A percentile compares a stretch with the other conserved stretches of the same genome.
phyloP scores from a whole-genome alignment of 2,888 invertebrate genomes.

The Sicus ferrugineus region DNA sequence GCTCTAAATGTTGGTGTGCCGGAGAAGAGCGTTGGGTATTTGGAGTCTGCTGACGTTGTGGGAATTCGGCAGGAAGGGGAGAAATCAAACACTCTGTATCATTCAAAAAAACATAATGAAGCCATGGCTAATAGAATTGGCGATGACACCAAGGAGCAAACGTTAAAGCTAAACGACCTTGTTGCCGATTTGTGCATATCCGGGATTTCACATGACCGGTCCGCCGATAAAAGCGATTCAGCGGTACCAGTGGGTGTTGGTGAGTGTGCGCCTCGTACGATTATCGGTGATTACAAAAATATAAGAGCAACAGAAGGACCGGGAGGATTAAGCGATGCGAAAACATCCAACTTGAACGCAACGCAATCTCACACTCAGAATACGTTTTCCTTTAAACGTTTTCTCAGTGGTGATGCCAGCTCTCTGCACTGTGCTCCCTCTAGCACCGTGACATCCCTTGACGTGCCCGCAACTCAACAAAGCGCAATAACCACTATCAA shows the following conservation, averaged over 20 bases:
- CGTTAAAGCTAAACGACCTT: slow-evolving; percentile 56
- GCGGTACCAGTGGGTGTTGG: slow-evolving; percentile 20
- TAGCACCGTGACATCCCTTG: slow-evolving; percentile 45
- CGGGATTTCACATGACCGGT: slow-evolving; percentile 39
- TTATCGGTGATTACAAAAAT: slow-evolving; percentile 53
- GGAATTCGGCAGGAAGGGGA: slow-evolving; percentile 3
- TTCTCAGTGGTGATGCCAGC: slow-evolving; percentile 72
- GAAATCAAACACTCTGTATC: no score
- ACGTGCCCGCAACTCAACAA: slow-evolving; percentile 39
- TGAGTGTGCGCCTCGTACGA: not conserved
- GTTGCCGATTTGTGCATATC: slow-evolving; percentile 53
- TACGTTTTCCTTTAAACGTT: slow-evolving; percentile 86
- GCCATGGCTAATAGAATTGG: no score
- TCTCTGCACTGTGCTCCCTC: slow-evolving; percentile 55
- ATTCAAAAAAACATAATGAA: not conserved
- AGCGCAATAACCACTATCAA: slow-evolving; percentile 28
- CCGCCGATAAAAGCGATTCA: slow-evolving; percentile 8
- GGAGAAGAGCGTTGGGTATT: slow-evolving; percentile 9
- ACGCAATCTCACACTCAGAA: slow-evolving; percentile 65
- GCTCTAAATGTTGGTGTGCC: slow-evolving; percentile 1
- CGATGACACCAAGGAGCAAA: slow-evolving; percentile 37
- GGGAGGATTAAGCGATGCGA: slow-evolving; percentile 22
- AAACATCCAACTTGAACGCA: slow-evolving; percentile 18
- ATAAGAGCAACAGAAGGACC: slow-evolving; percentile 48
- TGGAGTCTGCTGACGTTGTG: slow-evolving; percentile 19